Percentiles rank a stretch among this genome's conserved stretches.
phyloP scores from a whole-genome alignment of 2,888 invertebrate species.

The Encarsia formosa region DNA sequence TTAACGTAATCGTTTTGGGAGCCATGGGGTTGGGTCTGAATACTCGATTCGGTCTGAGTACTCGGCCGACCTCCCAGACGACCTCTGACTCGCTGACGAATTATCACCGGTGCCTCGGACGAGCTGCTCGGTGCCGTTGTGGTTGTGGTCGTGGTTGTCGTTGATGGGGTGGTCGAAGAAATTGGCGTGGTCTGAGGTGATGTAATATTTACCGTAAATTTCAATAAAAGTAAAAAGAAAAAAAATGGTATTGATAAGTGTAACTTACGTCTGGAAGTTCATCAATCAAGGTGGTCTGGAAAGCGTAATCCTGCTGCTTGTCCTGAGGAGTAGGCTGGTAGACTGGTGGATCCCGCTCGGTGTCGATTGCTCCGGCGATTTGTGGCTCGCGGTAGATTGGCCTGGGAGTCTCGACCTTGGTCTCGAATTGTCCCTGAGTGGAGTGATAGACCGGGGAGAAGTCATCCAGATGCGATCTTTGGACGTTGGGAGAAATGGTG shows the following conservation, averaged over 20 bases:
- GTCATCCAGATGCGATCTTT: slow-evolving; percentile 30
- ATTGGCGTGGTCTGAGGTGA: not conserved
- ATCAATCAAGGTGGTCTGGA: slow-evolving; percentile 30
- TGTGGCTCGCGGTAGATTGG: slow-evolving; percentile 10
- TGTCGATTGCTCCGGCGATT: not conserved
- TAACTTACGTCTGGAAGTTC: slow-evolving; percentile 30
- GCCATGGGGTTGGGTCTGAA: slow-evolving; percentile 44
- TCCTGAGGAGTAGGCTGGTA: slow-evolving; percentile 34
- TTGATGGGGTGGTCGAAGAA: not conserved
- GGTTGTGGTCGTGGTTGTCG: slow-evolving; percentile 3
- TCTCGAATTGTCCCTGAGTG: slow-evolving; percentile 25
- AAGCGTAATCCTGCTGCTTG: slow-evolving; percentile 34
- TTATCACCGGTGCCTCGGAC: slow-evolving; percentile 36
- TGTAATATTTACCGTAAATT: not conserved
- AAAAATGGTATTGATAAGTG: no score
- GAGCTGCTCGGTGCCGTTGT: slow-evolving; percentile 34
- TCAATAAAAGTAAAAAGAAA: not conserved
- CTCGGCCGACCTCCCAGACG: slow-evolving; percentile 31
- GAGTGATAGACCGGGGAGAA: slow-evolving; percentile 33
- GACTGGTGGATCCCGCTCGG: slow-evolving; percentile 24
- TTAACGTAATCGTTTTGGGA: slow-evolving; percentile 47
- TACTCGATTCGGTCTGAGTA: slow-evolving; percentile 38
- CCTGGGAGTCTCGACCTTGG: slow-evolving; percentile 28
- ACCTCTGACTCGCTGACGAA: slow-evolving; percentile 42
- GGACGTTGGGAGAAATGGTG: slow-evolving; percentile 30